These are phyloP conservation scores for Plebejus argus DNA, from an alignment of 2,888 invertebrate species.

Conservation along the genomic window DNA sequence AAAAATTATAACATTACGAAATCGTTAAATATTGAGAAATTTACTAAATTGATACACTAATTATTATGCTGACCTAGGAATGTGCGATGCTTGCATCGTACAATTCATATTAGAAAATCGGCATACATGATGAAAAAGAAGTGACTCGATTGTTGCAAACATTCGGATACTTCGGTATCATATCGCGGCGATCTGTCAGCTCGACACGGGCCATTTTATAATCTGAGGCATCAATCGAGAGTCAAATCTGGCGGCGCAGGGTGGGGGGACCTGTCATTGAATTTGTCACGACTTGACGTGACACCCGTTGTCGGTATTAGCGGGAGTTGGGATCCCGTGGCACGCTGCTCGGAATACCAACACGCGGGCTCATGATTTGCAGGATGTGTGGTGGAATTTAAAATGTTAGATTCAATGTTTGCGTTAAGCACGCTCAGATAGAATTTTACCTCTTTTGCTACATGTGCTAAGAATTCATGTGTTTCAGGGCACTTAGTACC, in stretches of 20 bases:
- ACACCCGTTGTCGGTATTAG: background rate
- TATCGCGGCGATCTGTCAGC: background rate
- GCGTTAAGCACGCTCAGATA: too few species aligned
- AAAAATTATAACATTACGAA: too few species aligned
- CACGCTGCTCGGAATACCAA: background rate
- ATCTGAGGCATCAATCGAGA: conserved; percentile 3
- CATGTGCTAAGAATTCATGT: too few species aligned
- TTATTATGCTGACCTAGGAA: too few species aligned
- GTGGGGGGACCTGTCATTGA: background rate
- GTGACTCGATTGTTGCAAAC: background rate
- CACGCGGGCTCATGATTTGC: background rate
- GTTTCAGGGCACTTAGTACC: background rate
- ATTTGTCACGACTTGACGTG: background rate
- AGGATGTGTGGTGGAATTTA: background rate
- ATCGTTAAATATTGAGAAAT: too few species aligned
- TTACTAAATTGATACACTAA: too few species aligned
- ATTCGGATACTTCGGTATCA: background rate
- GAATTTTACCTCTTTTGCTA: too few species aligned
- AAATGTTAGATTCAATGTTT: background rate
- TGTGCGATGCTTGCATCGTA: too few species aligned
- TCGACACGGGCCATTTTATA: background rate
- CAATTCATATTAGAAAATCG: too few species aligned
- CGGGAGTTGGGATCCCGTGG: background rate
- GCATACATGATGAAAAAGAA: background rate
- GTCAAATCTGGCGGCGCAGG: background rate